These are phyloP conservation scores for Aleiodes alternator DNA, from an alignment of 2,888 invertebrate genomes.

Conservation along the genomic window DNA sequence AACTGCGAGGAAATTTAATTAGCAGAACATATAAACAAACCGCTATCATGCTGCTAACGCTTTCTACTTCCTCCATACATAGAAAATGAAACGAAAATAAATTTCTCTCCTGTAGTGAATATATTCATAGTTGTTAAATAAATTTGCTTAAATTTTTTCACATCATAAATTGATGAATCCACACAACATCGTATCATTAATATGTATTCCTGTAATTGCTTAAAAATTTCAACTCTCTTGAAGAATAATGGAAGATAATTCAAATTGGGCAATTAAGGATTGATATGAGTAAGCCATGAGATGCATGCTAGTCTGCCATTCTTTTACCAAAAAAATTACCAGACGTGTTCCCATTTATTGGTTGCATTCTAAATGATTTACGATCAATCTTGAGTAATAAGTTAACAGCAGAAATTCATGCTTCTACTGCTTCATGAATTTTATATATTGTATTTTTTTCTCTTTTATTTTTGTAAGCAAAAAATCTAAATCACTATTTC, in stretches of 20 bases:
- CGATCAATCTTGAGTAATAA: conserved; percentile 35
- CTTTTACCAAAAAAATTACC: conserved; percentile 31
- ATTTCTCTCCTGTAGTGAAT: neutral
- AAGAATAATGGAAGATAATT: conserved; percentile 2
- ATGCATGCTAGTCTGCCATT: conserved; percentile 40
- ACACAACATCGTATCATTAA: too few species aligned
- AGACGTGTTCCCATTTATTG: conserved; percentile 10
- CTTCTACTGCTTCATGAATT: neutral
- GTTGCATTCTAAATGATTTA: conserved; percentile 29
- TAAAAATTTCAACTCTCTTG: neutral
- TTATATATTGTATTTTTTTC: neutral
- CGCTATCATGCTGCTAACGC: conserved; percentile 48
- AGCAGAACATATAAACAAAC: conserved; percentile 55
- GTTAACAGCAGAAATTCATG: neutral
- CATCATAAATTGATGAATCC: neutral
- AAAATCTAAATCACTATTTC: too few species aligned
- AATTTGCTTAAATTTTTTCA: neutral
- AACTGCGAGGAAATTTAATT: conserved; percentile 51
- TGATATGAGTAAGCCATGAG: conserved; percentile 24
- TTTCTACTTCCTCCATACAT: neutral
- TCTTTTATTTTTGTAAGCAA: too few species aligned
- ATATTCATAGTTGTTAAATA: conserved; percentile 6
- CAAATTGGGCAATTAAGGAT: conserved; percentile 23
- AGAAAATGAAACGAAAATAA: conserved; percentile 1
- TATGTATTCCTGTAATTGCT: too few species aligned